Conservation (phyloP, 2,888 invertebrate genomes). For the Drosophila setosimentum region DNA sequence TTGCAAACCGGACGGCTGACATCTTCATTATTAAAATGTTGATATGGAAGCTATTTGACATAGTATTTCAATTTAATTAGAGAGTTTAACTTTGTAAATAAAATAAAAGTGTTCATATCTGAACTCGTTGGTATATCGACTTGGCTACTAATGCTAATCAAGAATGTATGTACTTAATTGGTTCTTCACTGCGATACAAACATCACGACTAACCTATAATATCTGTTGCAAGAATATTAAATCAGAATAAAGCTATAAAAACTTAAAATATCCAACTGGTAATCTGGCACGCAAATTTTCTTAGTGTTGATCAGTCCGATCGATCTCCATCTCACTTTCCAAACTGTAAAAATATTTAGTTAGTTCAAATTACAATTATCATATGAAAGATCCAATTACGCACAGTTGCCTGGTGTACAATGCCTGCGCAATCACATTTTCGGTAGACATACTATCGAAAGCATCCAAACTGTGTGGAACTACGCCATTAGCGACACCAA, state of each 20-base stretch:
- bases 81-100: not conserved
- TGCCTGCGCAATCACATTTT: conserved; percentile 39
- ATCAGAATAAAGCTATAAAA: conserved; percentile 10
- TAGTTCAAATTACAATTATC: not conserved
- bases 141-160: not conserved
- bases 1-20: not conserved
- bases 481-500: not conserved
- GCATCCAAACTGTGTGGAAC: not conserved
- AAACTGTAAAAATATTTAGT: conserved; percentile 45
- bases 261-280: not conserved
- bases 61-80: not conserved
- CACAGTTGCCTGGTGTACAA: conserved; percentile 36
- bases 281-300: not conserved
- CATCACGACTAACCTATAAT: not conserved
- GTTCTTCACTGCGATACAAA: not conserved
- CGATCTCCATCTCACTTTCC: conserved; percentile 46
- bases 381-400: conserved; percentile 8
- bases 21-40: not conserved
- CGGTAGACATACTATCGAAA: conserved; percentile 42
- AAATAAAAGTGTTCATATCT: not conserved
- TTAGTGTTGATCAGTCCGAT: conserved; percentile 8
- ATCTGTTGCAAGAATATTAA: not conserved
- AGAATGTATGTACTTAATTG: not conserved
- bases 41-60: not conserved
- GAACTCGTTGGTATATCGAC: not conserved